Evolutionary conservation across 2,888 invertebrate species (phyloP), one percentile per base, ranked within the genome.

Genomic region (Drosophila nr. perissopoda): DNA sequence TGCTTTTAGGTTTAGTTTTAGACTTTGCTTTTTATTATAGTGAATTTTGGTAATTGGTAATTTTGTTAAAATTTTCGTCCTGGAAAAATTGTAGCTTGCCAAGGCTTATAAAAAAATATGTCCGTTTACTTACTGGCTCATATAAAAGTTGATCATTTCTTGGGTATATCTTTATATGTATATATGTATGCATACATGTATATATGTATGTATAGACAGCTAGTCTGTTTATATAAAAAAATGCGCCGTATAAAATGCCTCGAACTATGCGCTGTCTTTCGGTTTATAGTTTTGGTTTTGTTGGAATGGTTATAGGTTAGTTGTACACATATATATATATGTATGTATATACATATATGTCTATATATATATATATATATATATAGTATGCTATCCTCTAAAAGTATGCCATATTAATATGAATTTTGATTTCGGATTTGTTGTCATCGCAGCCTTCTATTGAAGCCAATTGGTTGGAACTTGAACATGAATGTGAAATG

Each of bases 201-300:
- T 45, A 56, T 65, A 71, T 69, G 57, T 73, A 69, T 63, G 72
- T 57, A 65, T 61, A 25, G 86, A 89, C 88, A 85, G 85, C 76
- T 85, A 85, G 69, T 61, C 90, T 82, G 88, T 59, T 77, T 85
- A 57, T 73, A 80, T 83, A 83, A 85, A 85, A 53, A 85, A 90
- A 90, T 90, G 90, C 90, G 88, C 86, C 59, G 71, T 84, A 84
- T 84, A 85, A 89, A 85, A 85, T 89, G 84, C 82, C 71, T 78
- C 69, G 69, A 89, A 69, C 78, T 67, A 66, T 78, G 73, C 89
- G 74, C 80, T 72, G 66, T 67, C 70, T 54, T 70, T 74, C 52
- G 71, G 54, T 71, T 53, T 60, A 42, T 49, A 27, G 59, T 64
- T 69, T 29, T 80, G 64, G 64, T 79, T 75, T 78, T 78, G 42